A percentile compares a stretch with the other conserved stretches of the same genome.
Evolutionary conservation across 2,113 vertebrate genomes (phyloP).

Genomic region (Tiliqua scincoides): DNA sequence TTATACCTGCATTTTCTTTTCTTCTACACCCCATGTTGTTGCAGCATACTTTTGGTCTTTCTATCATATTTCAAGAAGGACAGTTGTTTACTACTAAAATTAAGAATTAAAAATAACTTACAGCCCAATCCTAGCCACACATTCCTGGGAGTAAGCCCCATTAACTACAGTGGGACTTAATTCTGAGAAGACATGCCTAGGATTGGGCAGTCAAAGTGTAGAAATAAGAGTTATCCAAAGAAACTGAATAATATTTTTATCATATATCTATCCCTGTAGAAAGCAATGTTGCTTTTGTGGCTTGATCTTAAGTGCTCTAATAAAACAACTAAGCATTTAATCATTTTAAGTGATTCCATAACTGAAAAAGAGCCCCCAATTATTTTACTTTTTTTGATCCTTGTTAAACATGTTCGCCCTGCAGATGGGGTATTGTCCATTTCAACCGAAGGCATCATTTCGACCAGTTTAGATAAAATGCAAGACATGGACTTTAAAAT

Average conservation of each 20-base stretch:
- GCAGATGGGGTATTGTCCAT: neutral
- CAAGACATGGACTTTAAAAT: slow-evolving; percentile 16
- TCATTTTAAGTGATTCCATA: slow-evolving; percentile 4
- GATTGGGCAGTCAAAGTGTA: too few relatives aligned
- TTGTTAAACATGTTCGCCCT: slow-evolving; percentile 1
- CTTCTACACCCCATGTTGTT: neutral
- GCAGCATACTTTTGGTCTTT: neutral
- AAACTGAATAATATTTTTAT: neutral
- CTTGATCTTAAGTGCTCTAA: neutral
- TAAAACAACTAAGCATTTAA: neutral
- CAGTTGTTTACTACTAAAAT: neutral
- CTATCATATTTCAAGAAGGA: neutral
- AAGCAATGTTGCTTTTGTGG: neutral
- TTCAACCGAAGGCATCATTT: slow-evolving; percentile 17
- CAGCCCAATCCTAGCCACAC: too few relatives aligned
- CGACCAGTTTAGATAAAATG: slow-evolving; percentile 6
- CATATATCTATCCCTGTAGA: neutral
- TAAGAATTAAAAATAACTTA: neutral
- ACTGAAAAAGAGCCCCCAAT: neutral
- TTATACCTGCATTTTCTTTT: neutral
- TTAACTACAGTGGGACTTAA: too few relatives aligned
- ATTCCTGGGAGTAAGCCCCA: too few relatives aligned
- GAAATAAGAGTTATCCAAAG: neutral
- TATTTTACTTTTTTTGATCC: neutral
- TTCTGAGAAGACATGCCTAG: too few relatives aligned